A percentile compares a stretch with the other conserved stretches of the same genome.
Evolutionary conservation across 2,888 invertebrate species (phyloP).

Genomic region (Brachylomia viminalis): DNA sequence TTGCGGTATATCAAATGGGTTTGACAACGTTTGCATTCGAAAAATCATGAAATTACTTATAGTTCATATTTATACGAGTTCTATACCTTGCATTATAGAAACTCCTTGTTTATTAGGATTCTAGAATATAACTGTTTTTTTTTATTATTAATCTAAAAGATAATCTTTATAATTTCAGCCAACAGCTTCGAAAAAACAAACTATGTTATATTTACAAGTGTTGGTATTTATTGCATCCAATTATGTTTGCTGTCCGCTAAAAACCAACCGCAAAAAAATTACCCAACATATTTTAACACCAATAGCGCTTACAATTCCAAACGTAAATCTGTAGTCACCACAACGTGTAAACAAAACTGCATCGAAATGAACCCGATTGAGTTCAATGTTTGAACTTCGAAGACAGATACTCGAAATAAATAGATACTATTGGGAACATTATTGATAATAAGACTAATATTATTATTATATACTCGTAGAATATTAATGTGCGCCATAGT

Average conservation of each 20-base stretch:
- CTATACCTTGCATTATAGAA: not conserved
- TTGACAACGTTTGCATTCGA: no score
- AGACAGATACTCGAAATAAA: slow-evolving; percentile 29
- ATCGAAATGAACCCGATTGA: slow-evolving; percentile 29
- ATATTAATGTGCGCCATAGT: not conserved
- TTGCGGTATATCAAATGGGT: not conserved
- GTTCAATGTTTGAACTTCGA: slow-evolving; percentile 40
- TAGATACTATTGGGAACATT: no score
- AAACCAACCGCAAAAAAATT: not conserved
- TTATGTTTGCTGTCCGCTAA: not conserved
- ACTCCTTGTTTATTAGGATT: not conserved
- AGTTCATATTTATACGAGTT: not conserved
- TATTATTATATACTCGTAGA: not conserved
- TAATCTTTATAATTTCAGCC: not conserved
- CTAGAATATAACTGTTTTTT: not conserved
- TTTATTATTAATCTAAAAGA: not conserved
- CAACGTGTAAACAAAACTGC: slow-evolving; percentile 28
- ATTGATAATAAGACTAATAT: no score
- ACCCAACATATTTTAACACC: not conserved
- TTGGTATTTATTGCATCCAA: not conserved
- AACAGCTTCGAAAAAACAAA: not conserved
- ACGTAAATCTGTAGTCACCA: slow-evolving; percentile 18
- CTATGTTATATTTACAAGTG: not conserved
- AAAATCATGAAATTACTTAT: not conserved
- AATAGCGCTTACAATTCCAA: not conserved